Evolutionary conservation across 2,888 invertebrate species (phyloP), one percentile per base, ranked within the genome.

Genomic region (Uloborus plumipes): DNA sequence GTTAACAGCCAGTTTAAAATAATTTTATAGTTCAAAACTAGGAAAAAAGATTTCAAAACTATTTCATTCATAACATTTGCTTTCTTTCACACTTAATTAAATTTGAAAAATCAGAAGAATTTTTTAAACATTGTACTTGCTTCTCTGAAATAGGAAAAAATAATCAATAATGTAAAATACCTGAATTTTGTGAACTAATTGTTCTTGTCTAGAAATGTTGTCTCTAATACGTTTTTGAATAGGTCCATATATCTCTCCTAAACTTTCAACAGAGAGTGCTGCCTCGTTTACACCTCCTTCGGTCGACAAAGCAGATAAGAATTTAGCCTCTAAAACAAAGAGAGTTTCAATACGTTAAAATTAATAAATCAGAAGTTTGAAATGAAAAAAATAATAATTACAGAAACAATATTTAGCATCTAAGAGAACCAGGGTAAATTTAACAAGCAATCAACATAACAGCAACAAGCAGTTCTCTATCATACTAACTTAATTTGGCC

Each of bases 281-380:
- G 94, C 93, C 88, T 95, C 95, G 89, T 93, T 93, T 53, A 95
- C 93, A 1, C 93, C 92, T 3, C 95, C 94, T 87, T 94, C 94
- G 87, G 93, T 92, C 7, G 93, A 92, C 81, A 96, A 89, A 0
- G 95, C 94, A 26, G 90, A 90, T 86, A 95, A 90, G 89, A 97
- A 96, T 87, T 92, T 92, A 31, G 92, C 91, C 88, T 95, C 84
- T 84, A 50, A 16, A 90, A 89, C 88, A 39, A 86, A 85, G 84
- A 67, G 15, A 74, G 22, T 20, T 59, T 22, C 20, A 59, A 59
- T 9, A 39, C 39, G 1, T 39, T 39, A 39, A 39, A 26, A 39
- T 7, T 39, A 39, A 7, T 11, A 39, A 11, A 1, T 39, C 20
- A 55, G n/a, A 15, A 55, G 1, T 18, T 15, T 0, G n/a, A 55